A percentile compares a stretch with the other conserved stretches of the same genome.
phyloP scores from a whole-genome alignment of 2,888 invertebrate species.

The Leptinotarsa haldemani region DNA sequence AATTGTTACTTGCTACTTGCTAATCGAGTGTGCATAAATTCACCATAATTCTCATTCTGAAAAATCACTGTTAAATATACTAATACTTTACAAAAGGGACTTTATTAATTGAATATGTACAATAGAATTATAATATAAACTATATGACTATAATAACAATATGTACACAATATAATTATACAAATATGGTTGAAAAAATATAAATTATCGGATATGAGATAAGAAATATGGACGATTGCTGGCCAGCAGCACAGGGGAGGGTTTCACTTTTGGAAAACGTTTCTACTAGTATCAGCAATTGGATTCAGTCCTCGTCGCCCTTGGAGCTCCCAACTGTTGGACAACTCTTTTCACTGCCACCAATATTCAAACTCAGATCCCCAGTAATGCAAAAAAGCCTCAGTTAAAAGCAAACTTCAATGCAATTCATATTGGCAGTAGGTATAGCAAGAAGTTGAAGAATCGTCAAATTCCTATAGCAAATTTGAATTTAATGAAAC shows the following conservation, averaged over 20 bases:
- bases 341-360: conserved; percentile 60
- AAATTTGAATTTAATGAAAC: no score
- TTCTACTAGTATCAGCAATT: conserved; percentile 55
- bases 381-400: no score
- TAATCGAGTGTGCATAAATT: neutral
- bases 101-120: conserved; percentile 54
- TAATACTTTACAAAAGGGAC: conserved; percentile 47
- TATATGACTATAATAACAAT: conserved; percentile 65
- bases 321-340: conserved; percentile 65
- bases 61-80: no score
- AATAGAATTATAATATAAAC: conserved; percentile 63
- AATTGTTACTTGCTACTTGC: no score
- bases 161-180: conserved; percentile 58
- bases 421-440: no score
- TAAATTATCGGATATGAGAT: conserved; percentile 52
- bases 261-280: conserved; percentile 29
- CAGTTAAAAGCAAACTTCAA: no score
- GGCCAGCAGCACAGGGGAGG: conserved; percentile 55
- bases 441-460: no score
- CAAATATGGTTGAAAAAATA: conserved; percentile 54
- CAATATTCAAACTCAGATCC: neutral
- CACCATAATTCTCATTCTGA: no score
- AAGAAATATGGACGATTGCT: conserved; percentile 59
- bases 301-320: conserved; percentile 64
- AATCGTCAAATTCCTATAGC: no score